These are phyloP conservation scores for Columba livia DNA, from an alignment of 2,113 vertebrate genomes.

Conservation along the genomic window DNA sequence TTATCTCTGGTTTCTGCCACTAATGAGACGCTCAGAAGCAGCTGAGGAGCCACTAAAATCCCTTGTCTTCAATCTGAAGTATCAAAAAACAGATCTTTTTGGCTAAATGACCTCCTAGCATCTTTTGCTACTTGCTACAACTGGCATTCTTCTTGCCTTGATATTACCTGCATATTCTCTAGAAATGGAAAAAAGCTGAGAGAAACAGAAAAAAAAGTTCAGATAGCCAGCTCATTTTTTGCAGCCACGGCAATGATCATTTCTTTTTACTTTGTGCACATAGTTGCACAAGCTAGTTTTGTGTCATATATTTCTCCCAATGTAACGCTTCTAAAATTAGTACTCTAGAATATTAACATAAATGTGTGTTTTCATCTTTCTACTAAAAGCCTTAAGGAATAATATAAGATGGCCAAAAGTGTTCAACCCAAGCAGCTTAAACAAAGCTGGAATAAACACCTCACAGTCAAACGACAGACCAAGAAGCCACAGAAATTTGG, in stretches of 20 bases:
- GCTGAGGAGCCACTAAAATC: neutral
- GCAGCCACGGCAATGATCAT: neutral
- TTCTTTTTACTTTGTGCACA: neutral
- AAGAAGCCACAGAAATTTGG: neutral
- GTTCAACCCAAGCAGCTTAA: constrained; percentile 12
- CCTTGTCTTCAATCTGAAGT: neutral
- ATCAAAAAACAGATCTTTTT: neutral
- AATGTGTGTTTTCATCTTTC: constrained; percentile 4
- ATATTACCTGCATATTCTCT: neutral
- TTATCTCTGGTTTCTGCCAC: neutral
- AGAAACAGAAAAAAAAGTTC: neutral
- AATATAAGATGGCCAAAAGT: neutral
- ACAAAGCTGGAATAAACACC: constrained; percentile 13
- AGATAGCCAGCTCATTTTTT: neutral
- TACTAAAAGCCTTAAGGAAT: constrained; percentile 5
- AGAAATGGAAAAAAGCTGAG: neutral
- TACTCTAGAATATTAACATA: neutral
- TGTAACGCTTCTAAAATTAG: neutral
- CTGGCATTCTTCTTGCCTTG: neutral
- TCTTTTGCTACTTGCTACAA: neutral
- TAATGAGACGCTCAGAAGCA: neutral
- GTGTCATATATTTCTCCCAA: neutral
- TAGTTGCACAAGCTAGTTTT: neutral
- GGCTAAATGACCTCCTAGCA: neutral
- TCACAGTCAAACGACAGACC: neutral